Evolutionary conservation across 2,888 invertebrate genomes (phyloP).

Genomic region (Chymomyza procnemis): DNA sequence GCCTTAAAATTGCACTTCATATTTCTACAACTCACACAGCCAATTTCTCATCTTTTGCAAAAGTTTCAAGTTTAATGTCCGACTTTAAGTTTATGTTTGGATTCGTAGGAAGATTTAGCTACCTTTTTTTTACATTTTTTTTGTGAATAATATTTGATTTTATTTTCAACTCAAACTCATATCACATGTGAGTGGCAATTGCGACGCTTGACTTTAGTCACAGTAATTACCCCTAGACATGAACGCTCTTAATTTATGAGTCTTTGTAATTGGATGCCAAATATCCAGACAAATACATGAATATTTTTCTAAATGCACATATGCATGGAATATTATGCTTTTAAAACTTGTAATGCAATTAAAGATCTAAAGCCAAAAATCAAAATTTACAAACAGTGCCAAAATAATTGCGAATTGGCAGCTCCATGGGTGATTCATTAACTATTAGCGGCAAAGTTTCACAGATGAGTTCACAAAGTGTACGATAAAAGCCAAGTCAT

Average conservation of each 20-base stretch:
- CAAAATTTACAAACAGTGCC: too few species aligned
- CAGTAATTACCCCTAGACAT: conserved; percentile 34
- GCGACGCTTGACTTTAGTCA: conserved; percentile 27
- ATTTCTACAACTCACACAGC: conserved; percentile 34
- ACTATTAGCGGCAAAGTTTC: too few species aligned
- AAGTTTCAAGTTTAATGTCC: conserved; percentile 55
- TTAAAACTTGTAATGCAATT: too few species aligned
- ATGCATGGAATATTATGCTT: too few species aligned
- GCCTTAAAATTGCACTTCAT: not conserved
- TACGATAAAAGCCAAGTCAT: too few species aligned
- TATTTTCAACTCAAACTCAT: conserved; percentile 9
- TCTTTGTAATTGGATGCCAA: conserved; percentile 27
- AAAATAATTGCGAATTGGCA: too few species aligned
- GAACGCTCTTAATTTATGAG: conserved; percentile 19
- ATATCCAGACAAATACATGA: not conserved
- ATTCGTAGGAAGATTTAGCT: not conserved
- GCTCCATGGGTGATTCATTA: too few species aligned
- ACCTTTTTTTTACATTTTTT: not conserved
- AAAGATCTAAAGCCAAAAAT: too few species aligned
- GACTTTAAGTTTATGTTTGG: conserved; percentile 10
- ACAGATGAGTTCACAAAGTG: too few species aligned
- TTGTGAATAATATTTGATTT: not conserved
- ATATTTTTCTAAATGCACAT: not conserved
- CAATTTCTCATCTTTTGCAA: conserved; percentile 60
- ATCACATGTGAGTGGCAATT: conserved; percentile 6